A percentile compares a stretch with the other conserved stretches of the same genome.
phyloP scores from a whole-genome alignment of 2,113 vertebrate genomes.

The Gavialis gangeticus region DNA sequence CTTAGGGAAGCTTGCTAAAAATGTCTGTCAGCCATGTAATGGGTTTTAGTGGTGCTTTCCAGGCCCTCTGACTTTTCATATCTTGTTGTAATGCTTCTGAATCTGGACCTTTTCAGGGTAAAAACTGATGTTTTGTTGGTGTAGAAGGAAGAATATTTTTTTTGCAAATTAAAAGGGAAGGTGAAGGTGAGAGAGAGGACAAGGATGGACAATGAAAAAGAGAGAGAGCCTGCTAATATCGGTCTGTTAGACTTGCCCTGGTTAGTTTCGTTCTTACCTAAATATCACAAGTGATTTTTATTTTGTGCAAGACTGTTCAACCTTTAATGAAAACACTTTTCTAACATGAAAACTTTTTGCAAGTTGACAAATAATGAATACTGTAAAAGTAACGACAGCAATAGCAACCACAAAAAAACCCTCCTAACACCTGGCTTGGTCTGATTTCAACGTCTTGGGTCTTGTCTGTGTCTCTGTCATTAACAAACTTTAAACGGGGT shows the following conservation, averaged over 20 bases:
- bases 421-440: neutral
- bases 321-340: neutral
- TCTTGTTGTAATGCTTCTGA: neutral
- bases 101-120: neutral
- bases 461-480: neutral
- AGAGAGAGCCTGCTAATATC: neutral
- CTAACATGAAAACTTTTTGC: neutral
- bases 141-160: neutral
- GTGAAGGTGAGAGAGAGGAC: neutral
- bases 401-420: no score
- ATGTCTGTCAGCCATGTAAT: neutral
- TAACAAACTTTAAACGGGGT: neutral
- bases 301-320: neutral
- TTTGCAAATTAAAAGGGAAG: neutral
- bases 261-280: neutral
- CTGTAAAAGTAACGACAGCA: neutral
- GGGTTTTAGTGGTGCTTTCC: neutral
- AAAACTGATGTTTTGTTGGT: neutral
- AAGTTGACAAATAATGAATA: neutral
- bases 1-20: neutral
- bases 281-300: neutral
- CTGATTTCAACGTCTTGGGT: neutral
- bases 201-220: neutral
- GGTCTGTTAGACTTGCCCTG: neutral
- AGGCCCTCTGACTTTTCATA: neutral